Evolutionary conservation across 2,797 vertebrate genomes (phyloP), one percentile per base, ranked within the genome.

Genomic region (Labroides dimidiatus): DNA sequence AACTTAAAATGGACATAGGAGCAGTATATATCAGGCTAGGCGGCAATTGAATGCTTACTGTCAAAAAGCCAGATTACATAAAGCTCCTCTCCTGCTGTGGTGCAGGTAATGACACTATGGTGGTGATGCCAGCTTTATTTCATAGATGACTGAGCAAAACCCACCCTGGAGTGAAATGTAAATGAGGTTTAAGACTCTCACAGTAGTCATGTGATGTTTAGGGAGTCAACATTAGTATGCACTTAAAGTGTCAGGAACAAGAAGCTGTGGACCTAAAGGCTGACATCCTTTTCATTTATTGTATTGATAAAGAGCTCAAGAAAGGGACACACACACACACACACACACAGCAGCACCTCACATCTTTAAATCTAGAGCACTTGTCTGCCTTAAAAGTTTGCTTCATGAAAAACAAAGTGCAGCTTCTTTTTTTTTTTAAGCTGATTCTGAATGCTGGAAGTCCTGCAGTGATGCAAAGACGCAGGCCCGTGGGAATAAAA

Each of bases 11-110:
- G 82, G 80, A 83, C 69, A 53, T 53, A 63, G 33, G 63, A 77
- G 78, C 30, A 17, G 30, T 69, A 62, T 47, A 30, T 81, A 80
- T 81, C 23, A 63, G 64, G 53, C 54, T 23, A 72, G 74, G 71
- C 55, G 59, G 69, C 69, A 61, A 69, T 15, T 64, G 74, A 81
- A 77, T 63, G 72, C 70, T 80, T 72, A 66, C 75, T 83, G 85
- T 88, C 83, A 87, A 72, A 82, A 70, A 84, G 82, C 42, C 70
- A 71, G 81, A 84, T 87, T 86, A 85, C 74, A 71, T 80, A 85
- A 88, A 90, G 80, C 85, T 77, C 59, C 69, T 78, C 65, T 74
- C 54, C 64, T 69, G 78, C 82, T 76, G 75, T 21, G 15, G 58
- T 68, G 71, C 78, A 86, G 81, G 87, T 89, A 86, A 86, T 70